Conservation (phyloP, 2,113 vertebrate genomes). For the Limanda limanda region DNA sequence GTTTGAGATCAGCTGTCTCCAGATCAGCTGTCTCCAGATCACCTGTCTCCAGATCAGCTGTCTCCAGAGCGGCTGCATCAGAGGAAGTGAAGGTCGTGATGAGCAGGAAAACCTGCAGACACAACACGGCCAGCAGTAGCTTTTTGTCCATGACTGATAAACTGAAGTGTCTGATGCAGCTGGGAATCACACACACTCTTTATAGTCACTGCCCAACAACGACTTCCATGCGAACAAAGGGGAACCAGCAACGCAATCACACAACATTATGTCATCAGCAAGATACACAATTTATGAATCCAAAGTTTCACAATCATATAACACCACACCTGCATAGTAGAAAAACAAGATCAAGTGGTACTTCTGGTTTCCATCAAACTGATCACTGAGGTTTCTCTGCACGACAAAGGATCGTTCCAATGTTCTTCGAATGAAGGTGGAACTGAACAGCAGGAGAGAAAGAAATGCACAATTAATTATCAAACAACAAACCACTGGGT, state of each 20-base stretch:
- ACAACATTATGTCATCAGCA: not conserved
- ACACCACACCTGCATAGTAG: too few species aligned
- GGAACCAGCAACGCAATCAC: not conserved
- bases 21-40: too few species aligned
- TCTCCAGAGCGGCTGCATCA: not conserved
- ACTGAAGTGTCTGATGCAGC: not conserved
- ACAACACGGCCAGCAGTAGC: constrained; percentile 50
- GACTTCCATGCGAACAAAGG: not conserved
- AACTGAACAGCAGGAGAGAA: too few species aligned
- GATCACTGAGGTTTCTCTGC: too few species aligned
- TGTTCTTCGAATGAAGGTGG: too few species aligned
- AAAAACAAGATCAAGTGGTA: too few species aligned
- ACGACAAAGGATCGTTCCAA: too few species aligned
- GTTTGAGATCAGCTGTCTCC: not conserved
- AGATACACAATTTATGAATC: not conserved
- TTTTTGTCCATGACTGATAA: constrained; percentile 41
- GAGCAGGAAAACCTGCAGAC: constrained; percentile 62
- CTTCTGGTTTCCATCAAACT: too few species aligned
- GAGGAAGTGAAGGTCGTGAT: constrained; percentile 20
- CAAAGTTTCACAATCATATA: not conserved
- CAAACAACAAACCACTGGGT: too few species aligned
- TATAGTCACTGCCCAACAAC: constrained; percentile 4
- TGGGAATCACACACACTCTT: not conserved
- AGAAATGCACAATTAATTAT: too few species aligned
- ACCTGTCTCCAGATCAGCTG: too few species aligned